Evolutionary conservation across 2,797 vertebrate species (phyloP).

Genomic region (Margarornis squamiger): DNA sequence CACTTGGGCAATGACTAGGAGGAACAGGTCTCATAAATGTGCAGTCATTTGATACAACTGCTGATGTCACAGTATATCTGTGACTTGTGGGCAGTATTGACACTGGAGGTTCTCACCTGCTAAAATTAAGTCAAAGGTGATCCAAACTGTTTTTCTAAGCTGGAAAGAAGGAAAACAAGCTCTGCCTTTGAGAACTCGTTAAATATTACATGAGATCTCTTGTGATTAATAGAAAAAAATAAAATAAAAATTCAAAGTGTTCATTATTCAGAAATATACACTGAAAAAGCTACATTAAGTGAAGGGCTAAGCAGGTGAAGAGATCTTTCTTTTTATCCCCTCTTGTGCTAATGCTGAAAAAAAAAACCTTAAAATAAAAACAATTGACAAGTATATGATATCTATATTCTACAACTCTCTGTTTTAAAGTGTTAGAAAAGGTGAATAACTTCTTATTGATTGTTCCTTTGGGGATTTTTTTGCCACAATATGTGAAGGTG

Average conservation of each 20-base stretch:
- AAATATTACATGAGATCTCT: not conserved
- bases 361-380: not conserved
- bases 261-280: not conserved
- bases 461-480: not conserved
- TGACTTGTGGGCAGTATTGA: too few species aligned
- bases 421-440: not conserved
- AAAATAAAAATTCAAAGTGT: not conserved
- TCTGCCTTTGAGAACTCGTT: not conserved
- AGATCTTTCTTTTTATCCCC: not conserved
- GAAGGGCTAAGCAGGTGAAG: not conserved
- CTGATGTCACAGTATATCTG: too few species aligned
- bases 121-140: not conserved
- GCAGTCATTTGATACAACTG: too few species aligned
- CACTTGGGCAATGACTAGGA: not conserved
- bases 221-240: not conserved
- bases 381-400: not conserved
- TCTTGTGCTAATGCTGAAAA: not conserved
- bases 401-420: not conserved
- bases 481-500: not conserved
- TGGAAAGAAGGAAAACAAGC: not conserved
- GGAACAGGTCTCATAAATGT: not conserved
- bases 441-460: not conserved
- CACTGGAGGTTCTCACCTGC: too few species aligned
- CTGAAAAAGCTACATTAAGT: not conserved
- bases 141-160: not conserved